These are phyloP conservation scores for Galerucella pusilla DNA, from an alignment of 2,888 invertebrate genomes.

Conservation along the genomic window DNA sequence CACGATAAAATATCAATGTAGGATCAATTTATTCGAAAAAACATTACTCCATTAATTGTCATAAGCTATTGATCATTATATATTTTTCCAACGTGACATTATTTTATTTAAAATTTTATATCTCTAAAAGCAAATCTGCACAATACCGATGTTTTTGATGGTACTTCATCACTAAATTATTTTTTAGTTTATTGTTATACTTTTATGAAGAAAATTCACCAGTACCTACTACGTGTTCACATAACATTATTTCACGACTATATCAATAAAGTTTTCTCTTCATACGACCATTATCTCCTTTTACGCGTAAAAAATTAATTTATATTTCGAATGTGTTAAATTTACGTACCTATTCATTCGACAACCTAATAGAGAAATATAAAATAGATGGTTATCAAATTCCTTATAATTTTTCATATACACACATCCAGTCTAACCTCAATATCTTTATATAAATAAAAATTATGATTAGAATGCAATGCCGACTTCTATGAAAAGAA, in stretches of 20 bases:
- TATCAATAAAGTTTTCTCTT: constrained; percentile 4
- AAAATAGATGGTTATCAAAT: constrained; percentile 43
- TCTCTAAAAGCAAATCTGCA: no score
- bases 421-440: constrained; percentile 38
- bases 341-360: constrained; percentile 10
- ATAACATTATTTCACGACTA: neutral
- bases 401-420: constrained; percentile 40
- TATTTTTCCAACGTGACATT: no score
- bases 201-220: no score
- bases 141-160: no score
- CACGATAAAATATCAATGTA: no score
- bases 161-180: no score
- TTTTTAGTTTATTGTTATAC: no score
- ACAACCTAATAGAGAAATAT: constrained; percentile 24
- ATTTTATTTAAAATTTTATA: no score
- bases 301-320: neutral
- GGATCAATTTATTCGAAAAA: no score
- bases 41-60: no score
- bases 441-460: constrained; percentile 46
- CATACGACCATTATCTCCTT: constrained; percentile 8
- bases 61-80: no score
- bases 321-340: neutral
- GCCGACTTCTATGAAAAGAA: constrained; percentile 46
- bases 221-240: no score
- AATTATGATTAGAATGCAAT: constrained; percentile 46